phyloP scores from a whole-genome alignment of 2,888 invertebrate genomes.

The Dryadula phaetusa region DNA sequence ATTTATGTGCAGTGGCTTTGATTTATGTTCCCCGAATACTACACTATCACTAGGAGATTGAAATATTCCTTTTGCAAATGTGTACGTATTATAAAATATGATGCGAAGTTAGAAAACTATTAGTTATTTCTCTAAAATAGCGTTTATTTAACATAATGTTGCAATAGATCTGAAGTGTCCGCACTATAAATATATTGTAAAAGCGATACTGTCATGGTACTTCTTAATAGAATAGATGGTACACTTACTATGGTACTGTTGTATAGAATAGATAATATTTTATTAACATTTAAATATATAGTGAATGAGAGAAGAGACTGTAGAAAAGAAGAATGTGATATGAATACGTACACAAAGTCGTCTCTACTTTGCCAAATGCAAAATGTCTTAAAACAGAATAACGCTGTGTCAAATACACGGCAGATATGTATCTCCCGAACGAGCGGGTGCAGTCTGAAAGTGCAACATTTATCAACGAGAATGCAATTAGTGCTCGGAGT shows the following conservation, averaged over 20 bases:
- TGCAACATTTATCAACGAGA: constrained; percentile 12
- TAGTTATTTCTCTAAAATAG: neutral
- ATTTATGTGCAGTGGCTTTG: constrained; percentile 1
- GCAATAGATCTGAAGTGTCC: neutral
- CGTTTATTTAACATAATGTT: neutral
- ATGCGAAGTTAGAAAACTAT: no score
- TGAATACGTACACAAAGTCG: no score
- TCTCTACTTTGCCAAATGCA: neutral
- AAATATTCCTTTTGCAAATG: neutral
- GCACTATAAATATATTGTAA: no score
- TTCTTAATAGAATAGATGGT: no score
- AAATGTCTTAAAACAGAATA: neutral
- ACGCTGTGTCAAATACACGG: neutral
- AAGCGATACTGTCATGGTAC: no score
- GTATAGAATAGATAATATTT: no score
- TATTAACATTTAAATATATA: no score
- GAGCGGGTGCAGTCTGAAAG: neutral
- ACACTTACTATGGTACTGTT: no score
- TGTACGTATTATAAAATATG: no score
- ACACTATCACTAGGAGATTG: neutral
- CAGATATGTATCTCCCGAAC: neutral
- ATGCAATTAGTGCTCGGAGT: constrained; percentile 15
- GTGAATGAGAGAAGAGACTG: no score
- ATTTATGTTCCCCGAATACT: neutral
- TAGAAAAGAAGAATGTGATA: no score